Evolutionary conservation across 2,113 vertebrate species (phyloP), one percentile per base, ranked within the genome.

Genomic region (Brachyhypopomus gauderio): DNA sequence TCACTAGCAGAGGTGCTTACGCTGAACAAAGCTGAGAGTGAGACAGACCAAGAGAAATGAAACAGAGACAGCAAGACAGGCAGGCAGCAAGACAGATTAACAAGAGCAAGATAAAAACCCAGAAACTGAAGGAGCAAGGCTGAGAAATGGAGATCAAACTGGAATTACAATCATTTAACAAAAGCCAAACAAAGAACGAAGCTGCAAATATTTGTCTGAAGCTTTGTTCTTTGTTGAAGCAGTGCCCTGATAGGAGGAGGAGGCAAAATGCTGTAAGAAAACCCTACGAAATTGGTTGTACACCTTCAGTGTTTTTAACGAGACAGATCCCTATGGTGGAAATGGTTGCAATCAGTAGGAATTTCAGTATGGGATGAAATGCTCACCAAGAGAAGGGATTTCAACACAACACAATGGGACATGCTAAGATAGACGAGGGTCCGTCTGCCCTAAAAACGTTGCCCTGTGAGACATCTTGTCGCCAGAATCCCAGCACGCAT

Each of bases 1-100:
- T 92, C 90, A 89, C 88, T 93, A 88, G 92, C 93, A 82, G 89
- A 91, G 63, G 89, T 92, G 89, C 92, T 93, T 90, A 93, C 87
- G 85, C 93, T 94, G 85, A 92, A 90, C 89, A 93, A 89, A 74
- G 71, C 88, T 83, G 91, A 86, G 76, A 80, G 84, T 86, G 63
- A 84, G 75, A 55, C 62, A 81, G 75, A 75, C 80, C 84, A 78
- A n/a, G n/a, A n/a, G n/a, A n/a, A 86, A 84, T 78, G 82, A 74
- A 76, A 71, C 6, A 79, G 80, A 84, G 83, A 83, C 75, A 75
- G 67, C 85, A 86, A 88, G 85, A 69, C 75, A 23, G 64, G 81
- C 52, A 66, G 71, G 63, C 45, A 41, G 34, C 59, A 70, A 77
- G 76, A 84, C 25, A 70, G 56, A 22, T 85, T 80, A 84, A 79